Base-by-base conservation (phyloP, 1,140 invertebrate species). In the Cherax quadricarinatus region DNA sequence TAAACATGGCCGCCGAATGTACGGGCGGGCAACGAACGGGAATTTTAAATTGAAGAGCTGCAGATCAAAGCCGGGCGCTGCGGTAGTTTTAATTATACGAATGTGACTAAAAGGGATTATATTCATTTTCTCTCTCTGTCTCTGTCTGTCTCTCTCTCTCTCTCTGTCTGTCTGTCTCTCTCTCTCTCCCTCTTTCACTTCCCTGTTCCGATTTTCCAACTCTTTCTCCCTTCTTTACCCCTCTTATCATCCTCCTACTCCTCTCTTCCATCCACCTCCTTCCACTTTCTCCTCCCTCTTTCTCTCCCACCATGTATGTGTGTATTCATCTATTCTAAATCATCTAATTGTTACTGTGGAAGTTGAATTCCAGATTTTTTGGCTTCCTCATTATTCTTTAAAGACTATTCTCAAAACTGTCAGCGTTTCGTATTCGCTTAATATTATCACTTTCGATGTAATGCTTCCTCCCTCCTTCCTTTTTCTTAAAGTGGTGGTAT, bases 221-320 rank as follows among this genome's bases (percentile, higher is more conserved):
- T 88, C 75, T 81, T 48, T 62, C 24, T 81, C 24, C 53, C 60
- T 62, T 75, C 60, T 62, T 75, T 57, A 53, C 86, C 24, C 41
- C 21, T 14, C 24, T 48, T 70, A 21, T 21, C 41, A 12, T 62
- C 70, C 53, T 79, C 48, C 75, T 49, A 51, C 79, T 53, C 73
- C 86, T n/a, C 57, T 78, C 51, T 30, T 53, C 24, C 18, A 21
- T 49, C 48, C 53, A 16, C 18, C 6, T 81, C 49, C 16, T 51
- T 48, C 30, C 30, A 41, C 30, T 41, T 41, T 41, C 30, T 41
- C 30, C 30, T 0, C 2, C 30, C 30, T 41, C 30, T 41, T 41
- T 41, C 30, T 41, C 30, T 41, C 30, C 30, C 30, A 41, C 30
- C 30, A 41, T 2, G 0, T 41, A 41, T 1, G 30, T 41, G 30